phyloP scores from a whole-genome alignment of 2,797 vertebrate species.

The Enteromius radiatus region DNA sequence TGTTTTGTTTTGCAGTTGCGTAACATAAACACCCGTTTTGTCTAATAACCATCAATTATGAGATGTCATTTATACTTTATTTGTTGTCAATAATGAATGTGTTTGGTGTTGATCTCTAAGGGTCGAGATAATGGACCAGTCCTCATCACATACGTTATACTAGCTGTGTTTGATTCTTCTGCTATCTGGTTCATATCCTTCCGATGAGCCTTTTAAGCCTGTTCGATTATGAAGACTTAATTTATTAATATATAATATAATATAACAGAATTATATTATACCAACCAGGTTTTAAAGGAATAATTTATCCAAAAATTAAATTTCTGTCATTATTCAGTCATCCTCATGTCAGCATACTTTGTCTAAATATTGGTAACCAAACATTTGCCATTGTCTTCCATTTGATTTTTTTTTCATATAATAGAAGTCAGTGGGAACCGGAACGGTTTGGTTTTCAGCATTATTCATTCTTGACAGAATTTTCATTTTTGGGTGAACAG shows the following conservation, averaged over 20 bases:
- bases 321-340: neutral
- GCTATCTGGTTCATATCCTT: conserved; percentile 91
- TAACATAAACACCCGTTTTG: neutral
- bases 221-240: neutral
- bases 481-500: neutral
- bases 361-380: neutral
- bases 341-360: neutral
- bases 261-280: neutral
- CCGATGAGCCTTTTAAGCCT: conserved; percentile 49
- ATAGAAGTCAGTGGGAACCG: neutral
- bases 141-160: conserved; percentile 78
- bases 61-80: neutral
- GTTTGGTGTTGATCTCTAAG: conserved; percentile 68
- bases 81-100: conserved; percentile 14
- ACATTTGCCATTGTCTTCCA: neutral
- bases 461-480: neutral
- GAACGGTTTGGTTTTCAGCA: neutral
- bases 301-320: neutral
- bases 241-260: no score
- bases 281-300: neutral
- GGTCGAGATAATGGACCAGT: conserved; percentile 77
- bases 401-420: neutral
- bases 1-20: neutral
- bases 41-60: neutral
- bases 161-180: conserved; percentile 83